Conservation (phyloP, 2,797 vertebrate species). For the Staurois parvus region DNA sequence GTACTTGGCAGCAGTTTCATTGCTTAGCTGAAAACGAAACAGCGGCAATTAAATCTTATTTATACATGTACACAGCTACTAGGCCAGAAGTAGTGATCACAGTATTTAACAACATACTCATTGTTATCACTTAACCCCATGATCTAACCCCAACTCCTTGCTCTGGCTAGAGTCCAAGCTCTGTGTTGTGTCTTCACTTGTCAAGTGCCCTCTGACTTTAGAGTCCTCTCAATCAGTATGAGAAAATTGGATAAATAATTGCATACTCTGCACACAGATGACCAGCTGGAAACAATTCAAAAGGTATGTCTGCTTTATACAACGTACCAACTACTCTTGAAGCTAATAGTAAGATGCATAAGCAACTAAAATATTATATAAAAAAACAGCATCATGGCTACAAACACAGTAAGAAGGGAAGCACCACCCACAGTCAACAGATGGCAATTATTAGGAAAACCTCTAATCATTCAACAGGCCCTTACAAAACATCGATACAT, state of each 20-base stretch:
- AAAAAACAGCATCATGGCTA: too few relatives aligned
- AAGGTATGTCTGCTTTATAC: neutral
- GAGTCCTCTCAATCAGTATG: slow-evolving; percentile 26
- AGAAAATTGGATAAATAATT: slow-evolving; percentile 24
- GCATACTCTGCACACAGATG: slow-evolving; percentile 12
- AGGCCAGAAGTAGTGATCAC: slow-evolving; percentile 59
- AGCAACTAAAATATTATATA: too few relatives aligned
- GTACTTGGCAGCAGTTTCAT: neutral
- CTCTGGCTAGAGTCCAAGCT: slow-evolving; percentile 65
- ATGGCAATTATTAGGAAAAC: too few relatives aligned
- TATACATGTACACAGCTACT: slow-evolving; percentile 63
- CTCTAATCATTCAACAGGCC: too few relatives aligned
- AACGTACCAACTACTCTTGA: neutral
- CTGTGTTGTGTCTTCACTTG: slow-evolving; percentile 68
- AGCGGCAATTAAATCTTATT: slow-evolving; percentile 8
- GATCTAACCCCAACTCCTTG: slow-evolving; percentile 63
- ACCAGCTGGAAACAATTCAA: slow-evolving; percentile 28
- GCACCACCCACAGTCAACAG: too few relatives aligned
- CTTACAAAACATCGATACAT: too few relatives aligned
- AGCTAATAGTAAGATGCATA: neutral
- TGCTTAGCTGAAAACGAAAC: too few relatives aligned
- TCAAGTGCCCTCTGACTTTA: slow-evolving; percentile 65
- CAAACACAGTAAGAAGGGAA: too few relatives aligned
- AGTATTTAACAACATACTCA: slow-evolving; percentile 67
- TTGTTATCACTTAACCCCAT: slow-evolving; percentile 63